Conservation (phyloP, 2,113 vertebrate genomes). For the Anthoscopus minutus region DNA sequence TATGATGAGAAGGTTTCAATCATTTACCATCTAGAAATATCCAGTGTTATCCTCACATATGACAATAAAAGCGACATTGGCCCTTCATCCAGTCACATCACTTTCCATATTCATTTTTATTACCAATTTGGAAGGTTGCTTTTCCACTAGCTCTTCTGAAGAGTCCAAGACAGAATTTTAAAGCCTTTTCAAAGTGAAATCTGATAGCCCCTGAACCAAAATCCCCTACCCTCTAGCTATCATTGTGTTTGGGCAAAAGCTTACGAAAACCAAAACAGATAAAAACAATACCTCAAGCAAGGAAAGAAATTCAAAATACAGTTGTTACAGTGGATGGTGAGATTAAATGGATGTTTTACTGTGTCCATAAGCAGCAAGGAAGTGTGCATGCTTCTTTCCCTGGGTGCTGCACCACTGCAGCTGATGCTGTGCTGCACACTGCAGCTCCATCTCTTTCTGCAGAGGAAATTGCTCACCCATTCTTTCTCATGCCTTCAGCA, state of each 20-base stretch:
- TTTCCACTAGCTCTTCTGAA: background rate
- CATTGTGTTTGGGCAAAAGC: background rate
- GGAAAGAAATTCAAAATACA: background rate
- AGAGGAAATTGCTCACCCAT: background rate
- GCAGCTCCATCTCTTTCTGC: background rate
- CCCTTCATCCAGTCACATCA: background rate
- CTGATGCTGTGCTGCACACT: accelerated
- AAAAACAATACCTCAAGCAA: background rate
- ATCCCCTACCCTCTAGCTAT: background rate
- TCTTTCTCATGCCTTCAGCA: background rate
- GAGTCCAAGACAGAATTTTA: background rate
- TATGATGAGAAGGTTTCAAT: background rate
- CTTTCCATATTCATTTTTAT: background rate
- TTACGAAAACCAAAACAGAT: background rate
- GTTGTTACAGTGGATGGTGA: background rate
- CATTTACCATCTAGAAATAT: slow-evolving; percentile 10
- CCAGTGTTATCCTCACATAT: background rate
- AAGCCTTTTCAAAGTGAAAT: background rate
- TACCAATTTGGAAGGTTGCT: background rate
- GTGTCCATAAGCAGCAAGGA: background rate
- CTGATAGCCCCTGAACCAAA: background rate
- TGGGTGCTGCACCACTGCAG: background rate
- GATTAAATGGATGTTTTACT: background rate
- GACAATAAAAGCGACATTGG: background rate
- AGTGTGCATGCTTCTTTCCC: background rate